These are phyloP conservation scores for Serrognathus titanus DNA, from an alignment of 2,888 invertebrate genomes.

Conservation along the genomic window DNA sequence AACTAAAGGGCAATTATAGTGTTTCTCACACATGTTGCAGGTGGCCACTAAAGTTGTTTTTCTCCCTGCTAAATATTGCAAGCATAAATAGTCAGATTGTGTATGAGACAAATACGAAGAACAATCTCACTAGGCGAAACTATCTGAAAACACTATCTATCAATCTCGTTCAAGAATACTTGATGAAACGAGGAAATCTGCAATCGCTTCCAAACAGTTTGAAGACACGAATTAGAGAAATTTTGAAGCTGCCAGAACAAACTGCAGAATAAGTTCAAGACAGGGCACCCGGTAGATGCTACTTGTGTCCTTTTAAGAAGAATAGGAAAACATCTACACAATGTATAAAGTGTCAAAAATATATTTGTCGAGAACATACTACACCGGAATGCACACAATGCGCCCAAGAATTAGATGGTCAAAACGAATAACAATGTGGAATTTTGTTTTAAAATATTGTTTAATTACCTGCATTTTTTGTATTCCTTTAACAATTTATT, in stretches of 20 bases:
- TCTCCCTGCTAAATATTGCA: constrained; percentile 1
- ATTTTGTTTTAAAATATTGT: too few species aligned
- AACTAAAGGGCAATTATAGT: constrained; percentile 4
- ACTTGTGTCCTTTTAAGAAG: not conserved
- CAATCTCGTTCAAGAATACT: not conserved
- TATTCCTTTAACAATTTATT: too few species aligned
- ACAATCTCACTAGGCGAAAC: not conserved
- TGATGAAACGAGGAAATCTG: not conserved
- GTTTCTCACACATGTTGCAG: constrained; percentile 2
- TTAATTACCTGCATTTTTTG: too few species aligned
- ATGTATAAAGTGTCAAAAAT: not conserved
- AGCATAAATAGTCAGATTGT: constrained; percentile 7
- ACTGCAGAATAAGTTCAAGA: not conserved
- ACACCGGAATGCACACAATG: too few species aligned
- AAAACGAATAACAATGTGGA: too few species aligned
- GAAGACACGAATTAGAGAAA: not conserved
- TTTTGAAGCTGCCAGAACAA: not conserved
- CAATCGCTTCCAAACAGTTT: not conserved
- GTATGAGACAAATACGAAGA: not conserved
- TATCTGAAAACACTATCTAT: not conserved
- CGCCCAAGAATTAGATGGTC: too few species aligned
- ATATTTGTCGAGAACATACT: not conserved
- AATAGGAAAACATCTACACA: not conserved
- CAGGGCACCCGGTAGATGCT: not conserved
- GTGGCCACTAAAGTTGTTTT: constrained; percentile 14